phyloP scores from a whole-genome alignment of 2,797 vertebrate genomes.

The Catamblyrhynchus diadema region DNA sequence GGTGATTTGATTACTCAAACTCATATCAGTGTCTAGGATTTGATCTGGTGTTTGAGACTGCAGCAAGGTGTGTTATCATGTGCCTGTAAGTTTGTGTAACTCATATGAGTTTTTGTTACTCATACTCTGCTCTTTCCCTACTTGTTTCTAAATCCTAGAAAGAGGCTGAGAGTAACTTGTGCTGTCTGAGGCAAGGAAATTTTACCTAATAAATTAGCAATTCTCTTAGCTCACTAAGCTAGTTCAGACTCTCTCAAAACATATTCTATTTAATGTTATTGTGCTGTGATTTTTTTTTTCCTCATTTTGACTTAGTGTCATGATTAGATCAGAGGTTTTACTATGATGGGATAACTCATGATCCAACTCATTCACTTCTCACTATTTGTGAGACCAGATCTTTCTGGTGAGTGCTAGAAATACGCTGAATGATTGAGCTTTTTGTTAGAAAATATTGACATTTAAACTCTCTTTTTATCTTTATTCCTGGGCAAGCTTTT shows the following conservation, averaged over 20 bases:
- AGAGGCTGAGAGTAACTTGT: neutral
- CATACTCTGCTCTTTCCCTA: neutral
- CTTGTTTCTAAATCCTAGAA: neutral
- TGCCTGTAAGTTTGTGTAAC: neutral
- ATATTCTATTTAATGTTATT: neutral
- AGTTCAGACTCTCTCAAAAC: neutral
- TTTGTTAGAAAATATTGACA: neutral
- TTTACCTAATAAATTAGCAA: neutral
- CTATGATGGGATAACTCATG: neutral
- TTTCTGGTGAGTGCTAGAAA: neutral
- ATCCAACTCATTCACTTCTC: neutral
- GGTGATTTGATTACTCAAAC: neutral
- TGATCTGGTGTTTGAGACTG: neutral
- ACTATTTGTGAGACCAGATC: neutral
- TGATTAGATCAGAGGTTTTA: neutral
- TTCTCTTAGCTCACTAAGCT: neutral
- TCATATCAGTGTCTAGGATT: neutral
- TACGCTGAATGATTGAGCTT: neutral
- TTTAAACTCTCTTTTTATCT: neutral
- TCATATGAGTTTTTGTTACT: neutral
- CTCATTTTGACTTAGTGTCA: neutral
- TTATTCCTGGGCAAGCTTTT: neutral
- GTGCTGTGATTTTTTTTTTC: neutral
- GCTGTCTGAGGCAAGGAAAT: neutral
- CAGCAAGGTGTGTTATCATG: rapidly evolving